Conservation (phyloP, 2,888 invertebrate genomes). For the Villa cingulata region DNA sequence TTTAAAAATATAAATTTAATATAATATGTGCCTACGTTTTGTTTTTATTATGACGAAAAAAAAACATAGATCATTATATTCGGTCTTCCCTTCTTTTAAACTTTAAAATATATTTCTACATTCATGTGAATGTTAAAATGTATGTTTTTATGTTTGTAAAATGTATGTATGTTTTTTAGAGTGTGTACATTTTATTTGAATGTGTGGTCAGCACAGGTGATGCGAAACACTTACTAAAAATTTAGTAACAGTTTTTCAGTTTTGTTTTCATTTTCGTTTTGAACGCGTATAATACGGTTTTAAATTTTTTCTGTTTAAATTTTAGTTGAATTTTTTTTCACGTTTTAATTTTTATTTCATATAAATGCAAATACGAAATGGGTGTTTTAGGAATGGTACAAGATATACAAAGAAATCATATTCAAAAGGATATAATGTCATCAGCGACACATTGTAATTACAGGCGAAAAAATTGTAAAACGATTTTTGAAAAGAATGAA, state of each 20-base stretch:
- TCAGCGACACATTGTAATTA: neutral
- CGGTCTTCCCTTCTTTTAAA: neutral
- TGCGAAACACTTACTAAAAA: neutral
- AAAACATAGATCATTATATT: no score
- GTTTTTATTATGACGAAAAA: neutral
- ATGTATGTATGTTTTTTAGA: neutral
- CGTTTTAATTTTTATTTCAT: no score
- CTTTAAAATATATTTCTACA: neutral
- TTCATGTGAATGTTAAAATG: no score
- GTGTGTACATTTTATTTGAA: neutral
- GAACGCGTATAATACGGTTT: neutral
- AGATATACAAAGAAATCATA: neutral
- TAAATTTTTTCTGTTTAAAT: no score
- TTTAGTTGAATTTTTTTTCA: no score
- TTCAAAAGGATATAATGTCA: neutral
- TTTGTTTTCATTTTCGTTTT: constrained; percentile 11
- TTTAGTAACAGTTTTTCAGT: constrained; percentile 4
- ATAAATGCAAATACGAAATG: no score
- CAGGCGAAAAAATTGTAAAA: constrained; percentile 1
- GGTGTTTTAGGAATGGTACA: constrained; percentile 10
- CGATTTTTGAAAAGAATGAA: constrained; percentile 4
- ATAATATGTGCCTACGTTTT: neutral
- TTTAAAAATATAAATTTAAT: no score
- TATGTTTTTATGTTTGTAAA: neutral
- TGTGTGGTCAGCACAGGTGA: constrained; percentile 12